phyloP scores from a whole-genome alignment of 2,113 vertebrate species.

The Syngnathus typhle region DNA sequence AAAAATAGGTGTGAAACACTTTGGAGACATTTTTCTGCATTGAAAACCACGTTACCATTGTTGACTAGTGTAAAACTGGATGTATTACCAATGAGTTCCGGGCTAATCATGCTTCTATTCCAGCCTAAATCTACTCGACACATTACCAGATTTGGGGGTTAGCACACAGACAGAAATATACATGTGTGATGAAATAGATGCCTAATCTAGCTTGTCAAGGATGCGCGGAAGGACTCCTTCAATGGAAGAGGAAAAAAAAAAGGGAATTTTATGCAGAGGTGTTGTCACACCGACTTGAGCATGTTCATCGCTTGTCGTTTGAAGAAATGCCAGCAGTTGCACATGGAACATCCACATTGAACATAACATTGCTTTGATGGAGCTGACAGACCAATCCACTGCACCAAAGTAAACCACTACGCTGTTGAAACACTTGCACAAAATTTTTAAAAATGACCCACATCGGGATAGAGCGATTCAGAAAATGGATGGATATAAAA shows the following conservation, averaged over 20 bases:
- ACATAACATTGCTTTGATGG: constrained; percentile 43
- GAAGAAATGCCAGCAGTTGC: constrained; percentile 31
- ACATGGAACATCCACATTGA: constrained; percentile 23
- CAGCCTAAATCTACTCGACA: constrained; percentile 39
- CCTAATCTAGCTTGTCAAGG: constrained; percentile 17
- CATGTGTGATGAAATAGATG: constrained; percentile 8
- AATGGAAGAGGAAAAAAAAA: not conserved
- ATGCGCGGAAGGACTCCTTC: constrained; percentile 16
- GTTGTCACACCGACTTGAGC: constrained; percentile 16
- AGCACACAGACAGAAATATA: not conserved
- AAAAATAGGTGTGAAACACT: too few relatives aligned
- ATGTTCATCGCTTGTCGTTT: constrained; percentile 28
- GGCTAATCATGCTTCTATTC: constrained; percentile 45
- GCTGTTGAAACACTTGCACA: constrained; percentile 17
- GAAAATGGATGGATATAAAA: not conserved
- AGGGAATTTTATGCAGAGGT: constrained; percentile 25
- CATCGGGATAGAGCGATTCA: not conserved
- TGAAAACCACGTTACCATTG: too few relatives aligned
- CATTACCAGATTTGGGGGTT: constrained; percentile 48
- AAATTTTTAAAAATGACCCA: constrained; percentile 32
- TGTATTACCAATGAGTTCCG: constrained; percentile 45
- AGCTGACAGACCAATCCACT: constrained; percentile 18
- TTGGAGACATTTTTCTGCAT: too few relatives aligned
- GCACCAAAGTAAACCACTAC: constrained; percentile 14
- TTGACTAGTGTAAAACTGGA: constrained; percentile 30